A percentile compares a stretch with the other conserved stretches of the same genome.
phyloP scores from a whole-genome alignment of 2,888 invertebrate genomes.

The Cataglyphis cursor region DNA sequence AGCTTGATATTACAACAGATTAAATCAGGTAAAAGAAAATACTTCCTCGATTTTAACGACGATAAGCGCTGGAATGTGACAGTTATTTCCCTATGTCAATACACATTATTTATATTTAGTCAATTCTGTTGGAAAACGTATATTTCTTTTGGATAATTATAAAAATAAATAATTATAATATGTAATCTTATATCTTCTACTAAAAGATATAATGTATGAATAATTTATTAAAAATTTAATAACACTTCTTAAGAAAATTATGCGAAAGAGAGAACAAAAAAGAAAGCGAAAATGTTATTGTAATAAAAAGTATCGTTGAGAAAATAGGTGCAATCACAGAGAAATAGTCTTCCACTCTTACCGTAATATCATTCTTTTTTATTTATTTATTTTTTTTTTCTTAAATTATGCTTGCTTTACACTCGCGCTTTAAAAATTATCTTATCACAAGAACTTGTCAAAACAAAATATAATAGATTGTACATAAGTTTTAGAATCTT shows the following conservation, averaged over 20 bases:
- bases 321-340: neutral
- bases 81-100: neutral
- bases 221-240: neutral
- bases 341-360: neutral
- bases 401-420: neutral
- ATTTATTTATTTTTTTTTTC: neutral
- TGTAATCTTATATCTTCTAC: neutral
- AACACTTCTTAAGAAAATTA: neutral
- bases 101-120: neutral
- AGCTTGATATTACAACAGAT: conserved; percentile 63
- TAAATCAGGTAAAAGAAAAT: conserved; percentile 74
- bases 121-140: neutral
- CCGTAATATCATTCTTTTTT: neutral
- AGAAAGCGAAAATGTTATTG: neutral
- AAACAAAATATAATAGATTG: neutral
- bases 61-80: neutral
- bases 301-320: neutral
- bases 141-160: neutral
- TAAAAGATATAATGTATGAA: neutral
- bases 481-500: conserved; percentile 6
- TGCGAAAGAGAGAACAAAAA: neutral
- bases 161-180: neutral
- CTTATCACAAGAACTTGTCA: neutral
- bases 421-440: too few relatives aligned
- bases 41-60: neutral